phyloP scores from a whole-genome alignment of 2,888 invertebrate genomes.

The Liopterus haemorrhoidalis region DNA sequence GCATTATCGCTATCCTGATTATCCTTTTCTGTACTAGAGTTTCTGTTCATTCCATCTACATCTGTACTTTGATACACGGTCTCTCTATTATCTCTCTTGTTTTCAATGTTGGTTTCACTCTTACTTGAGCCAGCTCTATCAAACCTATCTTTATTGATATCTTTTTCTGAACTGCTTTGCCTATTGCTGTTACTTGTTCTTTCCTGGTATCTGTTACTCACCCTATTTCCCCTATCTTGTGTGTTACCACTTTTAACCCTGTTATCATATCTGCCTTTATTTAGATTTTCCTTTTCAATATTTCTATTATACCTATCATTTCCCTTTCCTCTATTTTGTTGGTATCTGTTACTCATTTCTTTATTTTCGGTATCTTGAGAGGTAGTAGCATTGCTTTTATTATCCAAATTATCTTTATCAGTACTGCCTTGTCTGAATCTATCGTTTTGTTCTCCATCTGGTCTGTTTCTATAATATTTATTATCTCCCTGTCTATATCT shows the following conservation, averaged over 20 bases:
- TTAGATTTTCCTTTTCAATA: conserved; percentile 16
- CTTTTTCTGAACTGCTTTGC: conserved; percentile 24
- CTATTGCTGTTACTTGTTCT: no score
- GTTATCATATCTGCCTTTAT: no score
- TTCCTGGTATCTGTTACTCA: no score
- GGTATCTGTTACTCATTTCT: conserved; percentile 28
- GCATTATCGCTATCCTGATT: not conserved
- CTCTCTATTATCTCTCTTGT: conserved; percentile 8
- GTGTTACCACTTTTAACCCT: no score
- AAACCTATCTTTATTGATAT: conserved; percentile 28
- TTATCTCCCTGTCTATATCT: conserved; percentile 13
- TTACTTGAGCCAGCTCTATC: not conserved
- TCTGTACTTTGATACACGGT: no score
- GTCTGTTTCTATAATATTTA: conserved; percentile 8
- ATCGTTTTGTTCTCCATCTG: conserved; percentile 1
- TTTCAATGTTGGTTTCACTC: not conserved
- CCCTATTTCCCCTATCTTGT: no score
- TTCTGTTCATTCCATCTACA: not conserved
- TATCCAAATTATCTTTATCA: conserved; percentile 17
- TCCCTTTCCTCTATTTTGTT: conserved; percentile 21
- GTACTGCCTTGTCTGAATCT: conserved; percentile 8
- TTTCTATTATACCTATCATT: conserved; percentile 14
- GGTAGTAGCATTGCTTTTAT: conserved; percentile 33
- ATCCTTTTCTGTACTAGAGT: not conserved
- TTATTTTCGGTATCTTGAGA: conserved; percentile 34